These are phyloP conservation scores for Drosophila meridiana DNA, from an alignment of 2,888 invertebrate species.

Conservation along the genomic window DNA sequence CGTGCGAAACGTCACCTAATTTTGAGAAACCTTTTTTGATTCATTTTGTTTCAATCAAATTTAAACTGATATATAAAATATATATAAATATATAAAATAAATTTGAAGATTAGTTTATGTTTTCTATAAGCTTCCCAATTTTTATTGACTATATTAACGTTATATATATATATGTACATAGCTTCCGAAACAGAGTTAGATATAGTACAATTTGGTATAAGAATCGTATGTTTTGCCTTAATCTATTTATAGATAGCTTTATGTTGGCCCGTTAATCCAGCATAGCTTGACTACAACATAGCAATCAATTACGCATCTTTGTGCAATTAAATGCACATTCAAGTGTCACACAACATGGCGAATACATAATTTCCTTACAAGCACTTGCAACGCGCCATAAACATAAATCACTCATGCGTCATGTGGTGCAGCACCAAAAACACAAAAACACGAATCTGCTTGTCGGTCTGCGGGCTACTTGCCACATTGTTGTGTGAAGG, in stretches of 20 bases:
- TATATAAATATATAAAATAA: no score
- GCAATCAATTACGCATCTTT: constrained; percentile 60
- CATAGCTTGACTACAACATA: background rate
- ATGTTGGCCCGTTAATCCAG: background rate
- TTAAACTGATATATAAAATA: no score
- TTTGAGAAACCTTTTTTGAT: background rate
- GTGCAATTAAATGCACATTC: constrained; percentile 68
- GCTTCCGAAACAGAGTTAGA: background rate
- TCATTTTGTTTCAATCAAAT: no score
- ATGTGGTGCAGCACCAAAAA: constrained; percentile 59
- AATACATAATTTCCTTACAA: constrained; percentile 55
- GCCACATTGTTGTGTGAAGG: constrained; percentile 56
- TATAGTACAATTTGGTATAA: background rate
- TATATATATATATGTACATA: no score
- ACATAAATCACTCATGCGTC: constrained; percentile 79
- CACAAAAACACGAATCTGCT: constrained; percentile 44
- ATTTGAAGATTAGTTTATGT: no score
- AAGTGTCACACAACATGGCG: constrained; percentile 48
- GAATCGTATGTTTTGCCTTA: background rate
- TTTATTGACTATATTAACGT: no score
- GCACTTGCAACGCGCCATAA: constrained; percentile 40
- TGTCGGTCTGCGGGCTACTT: constrained; percentile 35
- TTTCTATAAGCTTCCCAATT: no score
- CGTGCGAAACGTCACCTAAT: background rate
- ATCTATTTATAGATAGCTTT: no score